phyloP scores from a whole-genome alignment of 1,140 invertebrate genomes.

The Caenorhabditis briggsae region DNA sequence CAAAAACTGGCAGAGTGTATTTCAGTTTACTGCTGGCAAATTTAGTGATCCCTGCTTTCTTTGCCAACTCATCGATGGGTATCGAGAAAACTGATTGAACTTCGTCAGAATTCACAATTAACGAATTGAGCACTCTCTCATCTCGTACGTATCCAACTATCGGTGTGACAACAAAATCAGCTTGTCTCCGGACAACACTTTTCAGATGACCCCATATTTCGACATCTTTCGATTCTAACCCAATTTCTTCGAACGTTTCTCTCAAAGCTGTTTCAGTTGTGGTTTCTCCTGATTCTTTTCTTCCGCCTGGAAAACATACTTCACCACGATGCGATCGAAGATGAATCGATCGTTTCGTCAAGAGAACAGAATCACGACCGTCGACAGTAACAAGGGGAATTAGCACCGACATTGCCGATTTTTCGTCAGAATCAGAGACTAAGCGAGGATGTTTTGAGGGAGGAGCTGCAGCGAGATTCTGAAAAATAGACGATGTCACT shows the following conservation, averaged over 20 bases:
- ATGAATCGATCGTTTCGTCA: constrained; percentile 55
- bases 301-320: constrained; percentile 57
- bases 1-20: constrained; percentile 20
- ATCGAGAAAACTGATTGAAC: constrained; percentile 34
- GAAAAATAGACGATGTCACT: background rate
- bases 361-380: constrained; percentile 41
- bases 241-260: constrained; percentile 57
- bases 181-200: constrained; percentile 3
- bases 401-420: constrained; percentile 18
- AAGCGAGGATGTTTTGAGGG: constrained; percentile 40
- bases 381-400: constrained; percentile 15
- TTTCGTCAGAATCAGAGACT: background rate
- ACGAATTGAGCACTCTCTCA: background rate
- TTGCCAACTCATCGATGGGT: constrained; percentile 1
- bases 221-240: constrained; percentile 3
- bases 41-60: background rate
- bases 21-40: constrained; percentile 23
- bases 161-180: constrained; percentile 11
- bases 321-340: constrained; percentile 56
- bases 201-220: constrained; percentile 54
- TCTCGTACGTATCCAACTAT: constrained; percentile 32
- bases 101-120: constrained; percentile 10
- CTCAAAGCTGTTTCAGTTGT: constrained; percentile 35
- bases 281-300: constrained; percentile 34
- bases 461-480: background rate